phyloP scores from a whole-genome alignment of 2,113 vertebrate species.

The Paracyprichromis sp. region DNA sequence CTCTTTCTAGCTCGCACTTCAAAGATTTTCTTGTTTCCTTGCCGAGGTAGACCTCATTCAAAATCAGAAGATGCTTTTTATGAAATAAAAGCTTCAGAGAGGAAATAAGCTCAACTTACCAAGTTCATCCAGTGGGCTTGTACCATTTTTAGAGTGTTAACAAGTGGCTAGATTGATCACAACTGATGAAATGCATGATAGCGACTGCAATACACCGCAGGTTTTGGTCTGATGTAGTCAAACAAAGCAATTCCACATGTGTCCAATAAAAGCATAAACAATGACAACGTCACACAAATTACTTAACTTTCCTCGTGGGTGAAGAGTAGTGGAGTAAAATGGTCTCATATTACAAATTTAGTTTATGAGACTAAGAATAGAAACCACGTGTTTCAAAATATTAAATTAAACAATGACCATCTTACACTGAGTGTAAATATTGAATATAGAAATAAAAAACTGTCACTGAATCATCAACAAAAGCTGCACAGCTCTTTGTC shows the following conservation, averaged over 20 bases:
- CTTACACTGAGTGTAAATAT: neutral
- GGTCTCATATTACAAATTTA: neutral
- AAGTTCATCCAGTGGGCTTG: neutral
- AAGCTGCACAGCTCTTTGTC: neutral
- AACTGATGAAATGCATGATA: neutral
- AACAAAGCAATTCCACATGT: neutral
- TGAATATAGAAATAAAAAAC: neutral
- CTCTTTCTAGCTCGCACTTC: neutral
- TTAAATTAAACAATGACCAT: neutral
- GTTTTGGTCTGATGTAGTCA: neutral
- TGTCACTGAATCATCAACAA: neutral
- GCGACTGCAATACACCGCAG: neutral
- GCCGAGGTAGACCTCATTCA: neutral
- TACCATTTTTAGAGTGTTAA: neutral
- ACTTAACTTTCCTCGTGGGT: neutral
- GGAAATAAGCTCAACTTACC: neutral
- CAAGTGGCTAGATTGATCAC: neutral
- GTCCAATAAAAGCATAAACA: neutral
- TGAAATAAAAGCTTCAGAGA: neutral
- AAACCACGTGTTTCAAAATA: neutral
- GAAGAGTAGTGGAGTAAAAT: neutral
- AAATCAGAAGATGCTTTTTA: neutral
- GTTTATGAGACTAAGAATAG: neutral
- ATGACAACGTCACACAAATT: neutral
- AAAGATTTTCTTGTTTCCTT: neutral